Evolutionary conservation across 2,113 vertebrate species (phyloP), one percentile per base, ranked within the genome.

Genomic region (Prunella himalayana): DNA sequence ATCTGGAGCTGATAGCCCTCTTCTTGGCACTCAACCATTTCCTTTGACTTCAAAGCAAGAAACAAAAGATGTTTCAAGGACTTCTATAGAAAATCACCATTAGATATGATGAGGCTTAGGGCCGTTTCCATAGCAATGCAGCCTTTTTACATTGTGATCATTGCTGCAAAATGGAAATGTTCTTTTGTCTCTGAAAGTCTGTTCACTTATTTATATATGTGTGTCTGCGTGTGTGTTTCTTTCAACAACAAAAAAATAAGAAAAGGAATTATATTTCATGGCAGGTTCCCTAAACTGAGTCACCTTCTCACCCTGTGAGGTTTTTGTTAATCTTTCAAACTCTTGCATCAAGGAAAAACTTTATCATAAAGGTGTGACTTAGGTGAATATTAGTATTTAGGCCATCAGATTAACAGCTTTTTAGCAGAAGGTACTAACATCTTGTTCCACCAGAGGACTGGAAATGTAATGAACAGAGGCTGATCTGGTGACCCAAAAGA

Each of bases 71-170:
- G 79, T 96, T 95, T 98, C 97, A 98, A 97, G 97, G 96, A 97
- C 95, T 97, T 95, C 72, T 97, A 97, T 95, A 94, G 94, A 97
- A 97, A 97, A 97, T 96, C 96, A 97, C 88, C 92, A 95, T 97
- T 96, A 95, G 95, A 88, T 93, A 93, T 90, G 84, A 98, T 95
- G 86, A 95, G 90, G 91, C 91, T 94, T 96, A 93, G 92, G 96
- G 94, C 86, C 12, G 97, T 98, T 98, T 97, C 98, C 97, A 98
- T 98, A 92, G 97, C 4, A 6, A 98, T 98, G 91, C 56, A 97
- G 89, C 84, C 81, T 97, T 97, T 97, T 97, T 97, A 95, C 81
- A 85, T 95, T 92, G 93, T 93, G 94, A 97, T 98, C 96, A 92
- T 97, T 96, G 96, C 90, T 94, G 84, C 75, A 97, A 98, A 97